Evolutionary conservation across 2,113 vertebrate species (phyloP), one percentile per base, ranked within the genome.

Genomic region (Hemicordylus capensis): DNA sequence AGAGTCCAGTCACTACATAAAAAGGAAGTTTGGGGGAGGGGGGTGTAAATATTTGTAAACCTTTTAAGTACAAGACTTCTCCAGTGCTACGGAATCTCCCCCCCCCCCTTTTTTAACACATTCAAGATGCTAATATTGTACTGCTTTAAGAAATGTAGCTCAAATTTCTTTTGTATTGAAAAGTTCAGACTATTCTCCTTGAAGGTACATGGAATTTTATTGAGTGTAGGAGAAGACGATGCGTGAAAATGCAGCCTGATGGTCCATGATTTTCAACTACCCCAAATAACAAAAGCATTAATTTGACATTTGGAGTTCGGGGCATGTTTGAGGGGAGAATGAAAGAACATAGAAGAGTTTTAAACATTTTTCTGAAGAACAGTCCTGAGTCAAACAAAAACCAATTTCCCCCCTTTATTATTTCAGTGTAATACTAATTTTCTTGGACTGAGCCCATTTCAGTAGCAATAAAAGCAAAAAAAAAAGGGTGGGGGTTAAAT

Each of bases 11-110:
- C 78, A 94, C 69, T 79, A 9, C 76, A 54, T 76, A 80, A 89
- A n/a, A 90, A 90, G 66, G 20, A 87, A 88, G 75, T 87, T 93
- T 95, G 93, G 91, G 92, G 90, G 42, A 22, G 12, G 91, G 89
- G 89, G 46, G 17, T 95, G 94, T 95, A 95, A 94, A 96, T 95
- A 95, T 1, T 39, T 93, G 92, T 87, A 89, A 86, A 92, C 85
- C 89, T 94, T 90, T 90, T 89, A n/a, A 91, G 84, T 91, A 89
- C 78, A 89, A 67, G 26, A 81, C 89, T 93, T 93, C 76, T 90
- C 89, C 89, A 84, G 89, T 92, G 85, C 94, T 94, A 90, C 93
- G 87, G 90, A 90, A 86, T 86, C 85, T 82, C 90, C 89, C 88
- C 83, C 59, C 9, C 31, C 22, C 26, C 2, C 12, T 87, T 89